Base-by-base conservation (phyloP, 2,888 invertebrate genomes). In the Chaetoderma sp. region DNA sequence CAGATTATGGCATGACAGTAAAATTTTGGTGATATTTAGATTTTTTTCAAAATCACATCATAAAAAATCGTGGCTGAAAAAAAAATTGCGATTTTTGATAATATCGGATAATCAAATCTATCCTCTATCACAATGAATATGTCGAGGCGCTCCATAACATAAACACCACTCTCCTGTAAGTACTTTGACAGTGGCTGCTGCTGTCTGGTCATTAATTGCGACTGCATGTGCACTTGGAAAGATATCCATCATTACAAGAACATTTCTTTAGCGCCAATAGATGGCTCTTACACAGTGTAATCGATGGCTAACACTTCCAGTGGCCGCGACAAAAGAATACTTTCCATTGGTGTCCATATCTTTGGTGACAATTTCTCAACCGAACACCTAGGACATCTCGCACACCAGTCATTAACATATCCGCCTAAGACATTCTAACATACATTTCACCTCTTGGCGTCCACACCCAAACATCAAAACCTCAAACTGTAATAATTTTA, bases 141-240 rank as follows among this genome's bases (percentile, higher is more conserved):
- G n/a, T n/a, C n/a, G n/a, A n/a, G n/a, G n/a, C n/a, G n/a, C n/a
- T n/a, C 64, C 67, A 66, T 58, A 68, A 27, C 50, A 44, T 36
- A 60, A 42, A 39, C 62, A 66, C 60, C 65, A 66, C 23, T 44
- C 36, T 21, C 49, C 45, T 13, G 63, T 59, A 5, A 68, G 28
- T 1, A 42, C 56, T 21, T 44, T 58, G 13, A 63, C 63, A 4
- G 58, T 55, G 10, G 67, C 32, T 50, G 54, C 27, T 65, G n/a
- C n/a, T n/a, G n/a, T n/a, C n/a, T n/a, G n/a, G n/a, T n/a, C n/a
- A n/a, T n/a, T n/a, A n/a, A n/a, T 68, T 13, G 68, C 62, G 16
- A 70, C 47, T 10, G 68, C 68, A 25, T 52, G 55, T 10, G 64
- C 64, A 45, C 67, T 68, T 21, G 62, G 54, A 57, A 65, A 70